Base-by-base conservation (phyloP, 2,888 invertebrate species). In the Lepidochitona cinerea region DNA sequence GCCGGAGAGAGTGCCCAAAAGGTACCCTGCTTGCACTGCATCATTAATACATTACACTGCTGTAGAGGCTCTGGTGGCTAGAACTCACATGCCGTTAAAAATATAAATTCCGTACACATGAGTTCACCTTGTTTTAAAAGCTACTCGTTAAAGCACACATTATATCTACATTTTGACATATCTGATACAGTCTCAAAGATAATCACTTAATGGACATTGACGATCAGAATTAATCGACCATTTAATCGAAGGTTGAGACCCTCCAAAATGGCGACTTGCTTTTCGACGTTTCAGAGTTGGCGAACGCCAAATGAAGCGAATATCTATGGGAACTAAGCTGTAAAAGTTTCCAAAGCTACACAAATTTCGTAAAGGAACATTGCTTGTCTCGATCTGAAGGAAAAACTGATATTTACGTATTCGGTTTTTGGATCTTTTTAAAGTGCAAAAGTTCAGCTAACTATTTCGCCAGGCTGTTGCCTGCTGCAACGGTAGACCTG, bases 241-340 rank as follows among this genome's bases (percentile, higher is more conserved):
- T n/a, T n/a, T n/a, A n/a, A n/a, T n/a, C n/a, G n/a, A n/a, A 7
- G 49, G 59, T 59, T 29, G 26, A 59, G 59, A 59, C 26, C 59
- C 59, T 59, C 59, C 59, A 59, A 59, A 29, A 59, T 59, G 59
- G 59, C 59, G 59, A 23, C 59, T 59, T 29, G 32, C 59, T 29
- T 59, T 59, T 59, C 59, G 59, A 59, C 23, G 59, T 23, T 23
- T 29, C 26, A 59, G 59, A 59, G 59, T 59, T 59, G 59, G 59
- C 29, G 59, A 59, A 59, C 59, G 29, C 12, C 12, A 23, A 29
- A 23, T 29, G 3, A 14, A 26, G 23, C 29, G 59, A 59, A 59
- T 29, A 59, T 59, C 32, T 29, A 59, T 32, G 2, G 59, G 59
- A 23, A 29, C 23, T 59, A 59, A 23, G 32, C 32, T 29, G 32